phyloP scores from a whole-genome alignment of 2,113 vertebrate species.

The Sander lucioperca region DNA sequence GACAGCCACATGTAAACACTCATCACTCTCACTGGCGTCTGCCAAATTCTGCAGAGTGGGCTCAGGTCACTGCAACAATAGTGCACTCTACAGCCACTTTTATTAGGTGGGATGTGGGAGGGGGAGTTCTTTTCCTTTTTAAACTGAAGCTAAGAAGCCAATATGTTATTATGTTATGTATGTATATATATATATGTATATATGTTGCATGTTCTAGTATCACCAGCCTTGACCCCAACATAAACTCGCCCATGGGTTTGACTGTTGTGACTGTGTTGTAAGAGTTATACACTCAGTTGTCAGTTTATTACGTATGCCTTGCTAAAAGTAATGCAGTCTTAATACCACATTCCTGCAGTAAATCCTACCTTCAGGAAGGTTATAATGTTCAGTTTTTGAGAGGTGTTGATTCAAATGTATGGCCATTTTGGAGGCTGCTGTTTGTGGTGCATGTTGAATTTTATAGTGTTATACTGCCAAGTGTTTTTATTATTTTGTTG shows the following conservation, averaged over 20 bases:
- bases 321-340: not conserved
- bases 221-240: not conserved
- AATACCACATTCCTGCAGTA: not conserved
- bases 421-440: no score
- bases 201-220: not conserved
- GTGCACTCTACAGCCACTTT: conserved; percentile 11
- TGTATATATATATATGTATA: no score
- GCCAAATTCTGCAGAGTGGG: conserved; percentile 60
- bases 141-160: not conserved
- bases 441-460: no score
- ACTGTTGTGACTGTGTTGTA: not conserved
- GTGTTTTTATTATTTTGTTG: no score
- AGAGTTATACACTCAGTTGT: not conserved
- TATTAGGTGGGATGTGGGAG: not conserved
- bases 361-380: not conserved
- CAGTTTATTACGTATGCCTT: not conserved
- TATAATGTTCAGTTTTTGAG: not conserved
- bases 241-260: not conserved
- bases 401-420: no score
- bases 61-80: conserved; percentile 48
- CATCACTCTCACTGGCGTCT: conserved; percentile 60
- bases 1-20: conserved; percentile 81
- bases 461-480: no score
- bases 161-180: no score
- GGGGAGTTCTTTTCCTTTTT: not conserved